Base-by-base conservation (phyloP, 2,797 vertebrate genomes). In the Sebastes flavidus region DNA sequence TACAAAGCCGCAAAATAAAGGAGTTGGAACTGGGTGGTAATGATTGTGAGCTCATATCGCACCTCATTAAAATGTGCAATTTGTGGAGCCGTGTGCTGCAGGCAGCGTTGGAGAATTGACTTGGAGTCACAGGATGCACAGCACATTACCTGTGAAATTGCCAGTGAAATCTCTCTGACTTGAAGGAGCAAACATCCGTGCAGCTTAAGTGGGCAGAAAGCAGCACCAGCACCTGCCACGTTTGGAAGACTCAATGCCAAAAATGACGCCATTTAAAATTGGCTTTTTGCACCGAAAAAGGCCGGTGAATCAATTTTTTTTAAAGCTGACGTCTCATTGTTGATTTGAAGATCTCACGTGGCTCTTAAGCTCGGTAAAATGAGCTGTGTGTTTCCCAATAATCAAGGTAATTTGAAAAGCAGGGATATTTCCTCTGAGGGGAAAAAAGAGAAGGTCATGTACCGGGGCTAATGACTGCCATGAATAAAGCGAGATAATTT, bases 401-500 rank as follows among this genome's bases (percentile, higher is more conserved):
- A 46, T 65, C 54, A n/a, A 59, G 56, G 30, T 49, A 32, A 74
- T 60, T 42, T 65, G 24, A 27, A 18, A 22, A 18, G 4, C 8
- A 22, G 25, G 25, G 20, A 69, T 30, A 59, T 69, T 49, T 62
- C 22, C 65, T 65, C 58, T 6, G 14, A 16, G 55, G 36, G 32
- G 32, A 25, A 24, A 68, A 59, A 25, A 61, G 70, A 79, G 66
- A 77, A 72, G 69, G 65, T 77, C 80, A 77, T 61, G 38, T 6
- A 38, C 62, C 34, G 22, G 25, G 20, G 62, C 29, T 72, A 14
- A 56, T 60, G 65, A 56, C 55, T 46, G 16, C 63, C 67, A 34
- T 59, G 65, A 80, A 80, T 66, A 63, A 46, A 70, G 49, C 1
- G 2, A 78, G 25, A 72, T 78, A 1, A 86, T 81, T 69, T 74